phyloP scores from a whole-genome alignment of 2,888 invertebrate genomes.

The Papilio demoleus region DNA sequence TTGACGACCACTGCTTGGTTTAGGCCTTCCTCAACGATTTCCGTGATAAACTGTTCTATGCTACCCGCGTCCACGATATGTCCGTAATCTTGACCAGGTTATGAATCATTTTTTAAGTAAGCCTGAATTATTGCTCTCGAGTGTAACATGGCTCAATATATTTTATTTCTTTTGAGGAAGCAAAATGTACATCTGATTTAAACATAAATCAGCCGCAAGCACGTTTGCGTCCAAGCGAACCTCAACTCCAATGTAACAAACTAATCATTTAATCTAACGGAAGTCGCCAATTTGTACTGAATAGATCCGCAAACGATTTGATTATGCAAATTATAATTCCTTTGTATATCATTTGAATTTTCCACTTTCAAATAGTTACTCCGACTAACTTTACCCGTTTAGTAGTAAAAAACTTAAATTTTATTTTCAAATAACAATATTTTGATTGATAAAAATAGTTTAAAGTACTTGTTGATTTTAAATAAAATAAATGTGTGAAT shows the following conservation, averaged over 20 bases:
- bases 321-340: constrained; percentile 17
- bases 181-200: neutral
- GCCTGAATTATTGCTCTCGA: too few relatives aligned
- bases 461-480: too few relatives aligned
- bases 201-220: constrained; percentile 2
- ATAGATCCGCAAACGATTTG: constrained; percentile 23
- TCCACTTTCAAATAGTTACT: neutral
- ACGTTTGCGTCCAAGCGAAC: neutral
- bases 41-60: too few relatives aligned
- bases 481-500: too few relatives aligned
- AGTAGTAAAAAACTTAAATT: too few relatives aligned
- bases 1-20: too few relatives aligned
- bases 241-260: constrained; percentile 14
- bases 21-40: too few relatives aligned
- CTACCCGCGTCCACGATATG: too few relatives aligned
- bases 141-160: neutral
- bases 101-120: too few relatives aligned
- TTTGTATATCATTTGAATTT: constrained; percentile 11
- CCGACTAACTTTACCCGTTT: neutral
- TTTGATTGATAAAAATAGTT: too few relatives aligned
- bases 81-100: too few relatives aligned
- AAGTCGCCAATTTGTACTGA: constrained; percentile 29
- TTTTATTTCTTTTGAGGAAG: neutral
- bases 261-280: constrained; percentile 29
- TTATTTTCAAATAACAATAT: too few relatives aligned